Evolutionary conservation across 2,888 invertebrate species (phyloP), one percentile per base, ranked within the genome.

Genomic region (Lottia gigantea): DNA sequence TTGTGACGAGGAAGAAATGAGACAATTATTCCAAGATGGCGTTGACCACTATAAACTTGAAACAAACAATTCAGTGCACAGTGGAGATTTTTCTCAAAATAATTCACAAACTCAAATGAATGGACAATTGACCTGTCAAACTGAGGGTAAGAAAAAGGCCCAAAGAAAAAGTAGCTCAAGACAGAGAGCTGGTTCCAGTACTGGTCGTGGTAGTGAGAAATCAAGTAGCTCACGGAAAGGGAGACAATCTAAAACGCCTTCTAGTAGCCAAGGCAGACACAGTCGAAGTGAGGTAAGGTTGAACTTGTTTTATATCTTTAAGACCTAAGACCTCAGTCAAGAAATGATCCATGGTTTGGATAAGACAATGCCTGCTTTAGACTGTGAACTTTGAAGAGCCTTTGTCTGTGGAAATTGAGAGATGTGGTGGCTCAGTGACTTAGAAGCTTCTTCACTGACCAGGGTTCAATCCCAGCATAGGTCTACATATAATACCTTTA

Each of bases 231-330:
- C 23, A 11, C 19, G 55, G 3, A 55, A 55, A 23, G 55, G 55
- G 55, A 55, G 55, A 55, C 55, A 55, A 55, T 55, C 55, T 14
- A 55, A 55, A 23, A 55, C 55, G 8, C 55, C 55, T 11, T 55
- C 55, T 23, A 23, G 12, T 23, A 23, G 19, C 23, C 55, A 23
- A 23, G 55, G 55, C 2, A 55, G 55, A 19, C 19, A 55, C 14
- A 55, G 55, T 55, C 55, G 23, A 23, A 23, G 55, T 23, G 55
- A 55, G 55, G 55, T 55, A 55, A 40, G 40, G 2, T 40, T 40
- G 40, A 40, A 40, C 2, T 40, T 11, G 7, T 40, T 8, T 40
- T 4, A 40, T n/a, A n/a, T n/a, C n/a, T n/a, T n/a, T n/a, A n/a
- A n/a, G n/a, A n/a, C n/a, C n/a, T n/a, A n/a, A n/a, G n/a, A n/a